Percentiles rank a stretch among this genome's conserved stretches.
Evolutionary conservation across 2,888 invertebrate species (phyloP).

Genomic region (Charanyca ferruginea): DNA sequence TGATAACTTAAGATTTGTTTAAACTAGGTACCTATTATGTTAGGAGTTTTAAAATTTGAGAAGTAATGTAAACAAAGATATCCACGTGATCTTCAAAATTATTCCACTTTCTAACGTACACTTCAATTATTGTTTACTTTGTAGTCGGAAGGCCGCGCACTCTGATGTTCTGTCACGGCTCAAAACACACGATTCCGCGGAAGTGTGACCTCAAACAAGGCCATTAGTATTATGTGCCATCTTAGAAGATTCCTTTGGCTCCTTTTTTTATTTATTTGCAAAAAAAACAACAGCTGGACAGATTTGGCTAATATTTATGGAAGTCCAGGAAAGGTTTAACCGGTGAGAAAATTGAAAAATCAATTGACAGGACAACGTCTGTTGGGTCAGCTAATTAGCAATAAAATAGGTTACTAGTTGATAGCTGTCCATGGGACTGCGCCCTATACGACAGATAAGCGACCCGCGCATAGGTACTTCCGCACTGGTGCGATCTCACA

Average conservation of each 20-base stretch:
- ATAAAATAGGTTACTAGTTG: too few relatives aligned
- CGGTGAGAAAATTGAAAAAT: too few relatives aligned
- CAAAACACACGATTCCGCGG: slow-evolving; percentile 61
- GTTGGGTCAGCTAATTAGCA: too few relatives aligned
- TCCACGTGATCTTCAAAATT: neutral
- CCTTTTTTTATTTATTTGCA: slow-evolving; percentile 47
- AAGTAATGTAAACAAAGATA: too few relatives aligned
- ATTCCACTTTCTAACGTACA: slow-evolving; percentile 13
- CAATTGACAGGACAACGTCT: too few relatives aligned
- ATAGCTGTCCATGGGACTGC: too few relatives aligned
- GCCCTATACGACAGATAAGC: too few relatives aligned
- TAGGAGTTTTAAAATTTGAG: neutral
- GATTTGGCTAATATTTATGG: too few relatives aligned
- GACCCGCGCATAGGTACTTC: too few relatives aligned
- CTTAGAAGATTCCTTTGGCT: slow-evolving; percentile 59
- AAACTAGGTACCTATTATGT: neutral
- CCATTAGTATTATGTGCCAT: slow-evolving; percentile 64
- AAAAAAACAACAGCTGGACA: too few relatives aligned
- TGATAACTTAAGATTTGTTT: neutral
- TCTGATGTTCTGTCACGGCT: slow-evolving; percentile 59
- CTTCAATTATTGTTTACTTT: slow-evolving; percentile 10
- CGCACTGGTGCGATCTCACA: too few relatives aligned
- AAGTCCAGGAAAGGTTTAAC: too few relatives aligned
- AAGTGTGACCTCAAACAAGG: slow-evolving; percentile 68
- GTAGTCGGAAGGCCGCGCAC: slow-evolving; percentile 47